Evolutionary conservation across 2,113 vertebrate species (phyloP), one percentile per base, ranked within the genome.

Genomic region (Tylochromis polylepis): DNA sequence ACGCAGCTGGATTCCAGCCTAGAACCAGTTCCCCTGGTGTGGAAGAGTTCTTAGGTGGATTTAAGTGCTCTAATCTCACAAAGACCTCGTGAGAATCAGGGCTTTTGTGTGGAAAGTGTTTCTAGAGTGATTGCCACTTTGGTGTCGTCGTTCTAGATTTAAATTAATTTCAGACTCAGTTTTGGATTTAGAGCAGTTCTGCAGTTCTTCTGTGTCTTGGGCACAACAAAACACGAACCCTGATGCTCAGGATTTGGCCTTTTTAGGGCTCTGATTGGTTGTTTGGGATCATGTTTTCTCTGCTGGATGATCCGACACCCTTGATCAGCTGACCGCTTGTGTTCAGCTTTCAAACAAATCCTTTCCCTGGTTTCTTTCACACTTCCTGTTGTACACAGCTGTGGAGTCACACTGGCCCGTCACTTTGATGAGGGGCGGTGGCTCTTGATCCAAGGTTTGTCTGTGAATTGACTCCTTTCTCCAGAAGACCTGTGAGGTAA

Each of bases 401-500:
- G 82, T 79, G 84, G 87, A 29, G 86, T 81, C 34, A 18, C 57
- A 36, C 41, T 38, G 53, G 70, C 20, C 20, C 55, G 29, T 58
- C 81, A 43, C n/a, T 90, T 91, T 86, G 67, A 82, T 84, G 75
- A 36, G 9, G 67, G 34, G 15, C 5, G 18, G 20, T 5, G 55
- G 14, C 16, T 34, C 24, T 2, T 15, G 5, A 53, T 3, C 46
- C 86, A n/a, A 56, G 87, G 86, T 91, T 93, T 78, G 77, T 58
- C 51, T 93, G 92, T 81, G 92, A 91, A 92, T 91, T 92, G 83
- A 62, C 81, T 89, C 18, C 51, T 62, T 89, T 88, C 85, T 75
- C 86, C 88, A 91, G 65, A 89, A 86, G 12, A 56, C 82, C 46
- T 22, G 67, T 6, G 38, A 60, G n/a, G 43, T 34, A 11, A 24